Percentiles rank a stretch among this genome's conserved stretches.
Evolutionary conservation across 1,140 invertebrate genomes (phyloP).

Genomic region (Ectropis grisescens): DNA sequence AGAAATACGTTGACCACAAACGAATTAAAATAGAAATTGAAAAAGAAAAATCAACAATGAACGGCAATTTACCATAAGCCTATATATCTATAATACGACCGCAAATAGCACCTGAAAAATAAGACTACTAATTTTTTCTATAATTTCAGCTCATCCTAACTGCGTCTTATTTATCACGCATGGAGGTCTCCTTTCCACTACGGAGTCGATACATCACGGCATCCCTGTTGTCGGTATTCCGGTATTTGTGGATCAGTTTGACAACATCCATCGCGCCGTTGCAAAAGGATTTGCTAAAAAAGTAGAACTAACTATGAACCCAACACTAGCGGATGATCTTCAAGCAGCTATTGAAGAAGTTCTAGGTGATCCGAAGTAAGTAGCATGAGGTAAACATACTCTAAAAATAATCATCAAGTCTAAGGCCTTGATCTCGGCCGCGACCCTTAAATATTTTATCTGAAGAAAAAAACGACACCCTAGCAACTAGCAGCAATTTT

Average conservation of each 20-base stretch:
- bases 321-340: slow-evolving; percentile 12
- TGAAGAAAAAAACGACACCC: slow-evolving; percentile 8
- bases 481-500: slow-evolving; percentile 15
- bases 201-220: slow-evolving; percentile 76
- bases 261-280: slow-evolving; percentile 47
- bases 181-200: slow-evolving; percentile 76
- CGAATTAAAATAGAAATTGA: no score
- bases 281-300: slow-evolving; percentile 23
- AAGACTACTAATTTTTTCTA: no score
- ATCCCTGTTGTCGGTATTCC: slow-evolving; percentile 78
- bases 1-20: no score
- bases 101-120: no score
- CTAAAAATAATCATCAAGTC: no score
- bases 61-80: no score
- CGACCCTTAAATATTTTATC: slow-evolving; percentile 9
- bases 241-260: slow-evolving; percentile 74
- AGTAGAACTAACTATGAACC: slow-evolving; percentile 14
- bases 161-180: slow-evolving; percentile 78
- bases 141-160: slow-evolving; percentile 74
- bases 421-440: slow-evolving; percentile 5
- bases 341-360: slow-evolving; percentile 21
- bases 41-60: no score
- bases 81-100: no score
- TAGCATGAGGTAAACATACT: no score
- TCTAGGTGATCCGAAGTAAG: slow-evolving; percentile 10